Evolutionary conservation across 2,888 invertebrate genomes (phyloP).

Genomic region (Cosmopolites sordidus): DNA sequence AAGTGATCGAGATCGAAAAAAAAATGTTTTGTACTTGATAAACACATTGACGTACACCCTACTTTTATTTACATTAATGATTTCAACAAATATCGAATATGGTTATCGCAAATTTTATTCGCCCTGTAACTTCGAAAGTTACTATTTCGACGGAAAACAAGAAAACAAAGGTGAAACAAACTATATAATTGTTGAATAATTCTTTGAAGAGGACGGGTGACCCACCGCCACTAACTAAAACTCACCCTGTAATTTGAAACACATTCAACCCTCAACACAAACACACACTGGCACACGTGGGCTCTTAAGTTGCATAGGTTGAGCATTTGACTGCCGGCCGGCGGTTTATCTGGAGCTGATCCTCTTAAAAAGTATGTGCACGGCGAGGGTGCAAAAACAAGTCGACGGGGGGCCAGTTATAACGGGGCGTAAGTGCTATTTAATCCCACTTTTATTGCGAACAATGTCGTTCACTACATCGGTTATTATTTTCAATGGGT

Average conservation of each 20-base stretch:
- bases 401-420: not conserved
- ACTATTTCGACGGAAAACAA: too few relatives aligned
- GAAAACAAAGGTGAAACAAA: too few relatives aligned
- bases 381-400: not conserved
- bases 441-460: constrained; percentile 40
- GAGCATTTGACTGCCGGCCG: constrained; percentile 31
- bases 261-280: not conserved
- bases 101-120: too few relatives aligned
- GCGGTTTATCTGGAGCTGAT: constrained; percentile 31
- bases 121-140: too few relatives aligned
- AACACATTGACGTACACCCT: too few relatives aligned
- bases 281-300: constrained; percentile 13
- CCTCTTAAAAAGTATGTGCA: constrained; percentile 27
- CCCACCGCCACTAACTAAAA: too few relatives aligned
- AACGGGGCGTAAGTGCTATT: constrained; percentile 32
- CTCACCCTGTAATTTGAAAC: not conserved
- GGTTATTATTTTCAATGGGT: constrained; percentile 35
- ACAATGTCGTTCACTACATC: constrained; percentile 38
- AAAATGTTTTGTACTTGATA: too few relatives aligned
- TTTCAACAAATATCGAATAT: too few relatives aligned
- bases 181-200: too few relatives aligned
- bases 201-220: too few relatives aligned
- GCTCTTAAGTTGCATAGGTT: constrained; percentile 23
- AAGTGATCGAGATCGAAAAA: too few relatives aligned
- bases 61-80: too few relatives aligned